Conservation (phyloP, 2,888 invertebrate species). For the Polydrusus cervinus region DNA sequence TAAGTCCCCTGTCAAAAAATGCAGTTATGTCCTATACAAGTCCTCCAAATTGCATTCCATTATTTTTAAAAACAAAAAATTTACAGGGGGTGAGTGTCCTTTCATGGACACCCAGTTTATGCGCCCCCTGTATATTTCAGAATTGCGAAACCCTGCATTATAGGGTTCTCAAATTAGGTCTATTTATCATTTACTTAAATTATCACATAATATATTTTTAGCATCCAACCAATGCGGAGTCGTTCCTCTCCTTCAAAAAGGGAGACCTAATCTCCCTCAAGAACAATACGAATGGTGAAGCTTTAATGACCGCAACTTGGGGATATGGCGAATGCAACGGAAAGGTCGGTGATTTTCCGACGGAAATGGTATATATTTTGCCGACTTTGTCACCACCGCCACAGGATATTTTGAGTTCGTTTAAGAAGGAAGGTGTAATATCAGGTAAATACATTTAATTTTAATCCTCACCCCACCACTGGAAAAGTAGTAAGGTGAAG, state of each 20-base stretch:
- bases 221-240: conserved; percentile 74
- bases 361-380: conserved; percentile 89
- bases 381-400: conserved; percentile 87
- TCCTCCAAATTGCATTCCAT: too few species aligned
- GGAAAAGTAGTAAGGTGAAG: too few species aligned
- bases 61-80: too few species aligned
- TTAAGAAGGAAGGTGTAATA: conserved; percentile 75
- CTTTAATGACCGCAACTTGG: conserved; percentile 82
- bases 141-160: too few species aligned
- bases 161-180: too few species aligned
- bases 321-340: conserved; percentile 82
- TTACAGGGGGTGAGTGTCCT: too few species aligned
- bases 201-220: conserved; percentile 43
- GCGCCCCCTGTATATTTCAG: too few species aligned
- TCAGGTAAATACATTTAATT: conserved; percentile 33
- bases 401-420: conserved; percentile 77
- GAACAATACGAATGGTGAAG: conserved; percentile 83
- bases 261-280: conserved; percentile 89
- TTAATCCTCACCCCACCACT: too few species aligned
- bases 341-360: conserved; percentile 87
- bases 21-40: too few species aligned
- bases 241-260: conserved; percentile 76
- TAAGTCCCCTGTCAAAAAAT: too few species aligned
- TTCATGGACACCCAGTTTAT: too few species aligned
- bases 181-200: neutral